These are phyloP conservation scores for Anisognathus igniventris DNA, from an alignment of 2,797 vertebrate genomes.

Conservation along the genomic window DNA sequence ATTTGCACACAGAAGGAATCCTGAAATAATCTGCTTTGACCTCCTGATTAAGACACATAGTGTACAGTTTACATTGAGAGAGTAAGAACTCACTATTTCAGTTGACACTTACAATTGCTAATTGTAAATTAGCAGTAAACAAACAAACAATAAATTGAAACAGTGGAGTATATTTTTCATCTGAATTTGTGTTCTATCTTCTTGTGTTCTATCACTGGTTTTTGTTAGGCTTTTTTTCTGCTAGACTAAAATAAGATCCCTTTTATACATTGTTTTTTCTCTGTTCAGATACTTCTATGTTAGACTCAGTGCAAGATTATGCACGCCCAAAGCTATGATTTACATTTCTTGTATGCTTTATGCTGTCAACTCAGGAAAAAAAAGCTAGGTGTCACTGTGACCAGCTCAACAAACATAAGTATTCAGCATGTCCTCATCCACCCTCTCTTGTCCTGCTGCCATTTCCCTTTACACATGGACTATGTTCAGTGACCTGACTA, in stretches of 20 bases:
- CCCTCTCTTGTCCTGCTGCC: conserved; percentile 31
- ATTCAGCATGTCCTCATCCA: conserved; percentile 9
- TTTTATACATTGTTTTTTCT: not conserved
- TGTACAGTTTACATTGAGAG: not conserved
- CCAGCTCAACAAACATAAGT: not conserved
- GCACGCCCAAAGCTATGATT: not conserved
- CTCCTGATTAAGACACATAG: not conserved
- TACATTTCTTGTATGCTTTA: not conserved
- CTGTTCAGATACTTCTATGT: not conserved
- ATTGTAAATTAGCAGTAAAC: too few species aligned
- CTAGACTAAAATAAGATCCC: not conserved
- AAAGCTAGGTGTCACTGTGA: conserved; percentile 44
- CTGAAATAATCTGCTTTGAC: not conserved
- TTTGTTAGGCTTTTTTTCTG: not conserved
- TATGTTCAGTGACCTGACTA: conserved; percentile 33
- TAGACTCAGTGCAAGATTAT: not conserved
- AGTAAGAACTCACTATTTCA: not conserved
- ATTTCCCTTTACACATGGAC: not conserved
- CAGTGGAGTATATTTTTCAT: not conserved
- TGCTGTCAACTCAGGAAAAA: not conserved
- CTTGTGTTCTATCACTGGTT: not conserved
- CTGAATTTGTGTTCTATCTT: not conserved
- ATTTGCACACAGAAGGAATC: not conserved
- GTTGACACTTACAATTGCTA: not conserved
- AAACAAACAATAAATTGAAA: not conserved